Evolutionary conservation across 2,797 vertebrate genomes (phyloP), one percentile per base, ranked within the genome.

Genomic region (Siniperca scherzeri): DNA sequence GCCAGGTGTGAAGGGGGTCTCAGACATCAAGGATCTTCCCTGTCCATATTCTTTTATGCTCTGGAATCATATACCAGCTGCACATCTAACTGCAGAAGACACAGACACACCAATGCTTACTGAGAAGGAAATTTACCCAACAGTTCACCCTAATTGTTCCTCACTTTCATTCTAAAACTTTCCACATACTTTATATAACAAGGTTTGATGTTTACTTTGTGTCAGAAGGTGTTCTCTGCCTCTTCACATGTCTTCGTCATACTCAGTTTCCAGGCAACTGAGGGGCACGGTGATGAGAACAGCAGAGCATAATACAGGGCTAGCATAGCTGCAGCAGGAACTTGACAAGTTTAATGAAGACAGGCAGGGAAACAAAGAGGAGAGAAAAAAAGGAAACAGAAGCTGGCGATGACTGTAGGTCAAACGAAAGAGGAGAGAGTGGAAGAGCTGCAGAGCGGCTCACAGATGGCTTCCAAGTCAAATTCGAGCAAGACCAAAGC

Each of bases 281-380:
- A 91, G 91, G 93, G 91, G 85, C 87, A 92, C 10, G 25, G 48
- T 60, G 92, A 89, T 85, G 89, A 91, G 86, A 87, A 89, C 80
- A 67, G 88, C 70, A 27, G 81, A 84, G 86, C 76, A 83, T 77
- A 94, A 94, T 90, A 74, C 86, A 65, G 52, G 87, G 82, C 86
- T 91, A 87, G 83, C 86, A 80, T 70, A 60, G 85, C 85, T 87
- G 78, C 75, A 75, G 84, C 79, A 62, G 84, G 74, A 84, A 84
- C 87, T 91, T 91, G 91, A 93, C 93, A 92, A 90, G 89, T 88
- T 92, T 91, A 93, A 92, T 92, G 90, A 93, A 93, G 93, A 94
- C 89, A 84, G 88, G 81, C 90, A 86, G 86, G 73, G 77, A 89
- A 86, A 93, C 86, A 91, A 89, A 93, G 87, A 77, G 38, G 52